Evolutionary conservation across 2,888 invertebrate genomes (phyloP).

Genomic region (Papilio demoleus): DNA sequence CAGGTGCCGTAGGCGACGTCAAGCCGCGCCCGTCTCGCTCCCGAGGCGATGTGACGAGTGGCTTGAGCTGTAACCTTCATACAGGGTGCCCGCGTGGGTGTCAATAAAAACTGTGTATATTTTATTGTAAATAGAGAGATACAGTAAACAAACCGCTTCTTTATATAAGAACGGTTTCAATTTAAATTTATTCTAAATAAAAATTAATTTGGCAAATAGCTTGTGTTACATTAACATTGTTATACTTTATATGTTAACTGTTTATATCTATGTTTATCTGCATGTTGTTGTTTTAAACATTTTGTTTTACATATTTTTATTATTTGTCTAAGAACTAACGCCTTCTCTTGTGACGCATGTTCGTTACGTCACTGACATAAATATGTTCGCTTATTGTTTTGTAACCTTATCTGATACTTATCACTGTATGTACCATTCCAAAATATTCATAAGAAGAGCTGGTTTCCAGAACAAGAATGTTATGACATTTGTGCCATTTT

Average conservation of each 20-base stretch:
- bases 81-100: conserved; percentile 45
- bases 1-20: conserved; percentile 26
- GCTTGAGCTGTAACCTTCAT: conserved; percentile 37
- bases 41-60: conserved; percentile 19
- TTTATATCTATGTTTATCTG: conserved; percentile 68
- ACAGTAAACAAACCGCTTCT: conserved; percentile 33
- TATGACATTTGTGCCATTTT: conserved; percentile 65
- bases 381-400: conserved; percentile 27
- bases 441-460: conserved; percentile 42
- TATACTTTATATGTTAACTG: conserved; percentile 71
- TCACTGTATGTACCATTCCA: conserved; percentile 37
- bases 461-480: conserved; percentile 42
- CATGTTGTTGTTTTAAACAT: conserved; percentile 71
- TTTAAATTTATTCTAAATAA: conserved; percentile 42
- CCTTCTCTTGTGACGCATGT: conserved; percentile 18
- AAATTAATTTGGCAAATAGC: conserved; percentile 30
- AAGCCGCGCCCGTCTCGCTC: conserved; percentile 10
- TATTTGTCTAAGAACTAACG: conserved; percentile 36
- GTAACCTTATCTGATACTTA: conserved; percentile 19
- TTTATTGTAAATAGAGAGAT: conserved; percentile 39
- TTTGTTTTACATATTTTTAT: conserved; percentile 53
- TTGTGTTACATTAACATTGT: conserved; percentile 62
- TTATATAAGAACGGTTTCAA: conserved; percentile 47
- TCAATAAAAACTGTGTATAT: conserved; percentile 42
- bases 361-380: conserved; percentile 9